A percentile compares a stretch with the other conserved stretches of the same genome.
These are phyloP conservation scores for Bradypus variegatus DNA, from an alignment of 2,797 vertebrate species.

Conservation along the genomic window DNA sequence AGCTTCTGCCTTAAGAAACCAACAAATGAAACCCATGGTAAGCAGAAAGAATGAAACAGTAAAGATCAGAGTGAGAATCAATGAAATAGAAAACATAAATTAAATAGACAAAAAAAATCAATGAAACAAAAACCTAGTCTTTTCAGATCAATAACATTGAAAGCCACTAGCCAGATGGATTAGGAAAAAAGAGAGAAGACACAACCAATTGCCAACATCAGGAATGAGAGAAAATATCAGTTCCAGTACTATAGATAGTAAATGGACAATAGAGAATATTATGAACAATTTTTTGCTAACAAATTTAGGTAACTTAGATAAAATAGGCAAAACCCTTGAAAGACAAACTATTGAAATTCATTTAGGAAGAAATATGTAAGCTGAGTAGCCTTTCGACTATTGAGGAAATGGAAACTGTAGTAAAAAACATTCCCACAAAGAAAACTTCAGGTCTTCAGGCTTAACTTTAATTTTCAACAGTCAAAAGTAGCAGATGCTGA, in stretches of 20 bases:
- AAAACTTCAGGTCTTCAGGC: background rate
- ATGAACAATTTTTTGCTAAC: background rate
- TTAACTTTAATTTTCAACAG: background rate
- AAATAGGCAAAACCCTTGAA: background rate
- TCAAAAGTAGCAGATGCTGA: background rate
- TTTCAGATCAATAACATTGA: background rate
- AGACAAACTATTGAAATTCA: background rate
- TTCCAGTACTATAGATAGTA: background rate
- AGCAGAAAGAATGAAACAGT: background rate
- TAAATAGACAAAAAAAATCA: background rate
- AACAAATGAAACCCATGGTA: too few relatives aligned
- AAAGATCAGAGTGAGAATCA: background rate
- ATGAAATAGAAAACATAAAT: background rate
- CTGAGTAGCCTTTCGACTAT: background rate
- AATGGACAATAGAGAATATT: background rate
- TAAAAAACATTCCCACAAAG: background rate
- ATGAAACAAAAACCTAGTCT: background rate
- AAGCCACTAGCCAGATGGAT: background rate
- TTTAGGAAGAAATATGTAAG: background rate
- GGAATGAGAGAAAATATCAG: background rate
- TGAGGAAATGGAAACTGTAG: background rate
- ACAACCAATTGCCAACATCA: background rate
- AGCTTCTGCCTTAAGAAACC: too few relatives aligned
- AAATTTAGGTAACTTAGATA: background rate
- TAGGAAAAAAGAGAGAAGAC: background rate